Percentiles rank a stretch among this genome's conserved stretches.
These are phyloP conservation scores for Therioaphis trifolii DNA, from an alignment of 2,888 invertebrate species.

Conservation along the genomic window DNA sequence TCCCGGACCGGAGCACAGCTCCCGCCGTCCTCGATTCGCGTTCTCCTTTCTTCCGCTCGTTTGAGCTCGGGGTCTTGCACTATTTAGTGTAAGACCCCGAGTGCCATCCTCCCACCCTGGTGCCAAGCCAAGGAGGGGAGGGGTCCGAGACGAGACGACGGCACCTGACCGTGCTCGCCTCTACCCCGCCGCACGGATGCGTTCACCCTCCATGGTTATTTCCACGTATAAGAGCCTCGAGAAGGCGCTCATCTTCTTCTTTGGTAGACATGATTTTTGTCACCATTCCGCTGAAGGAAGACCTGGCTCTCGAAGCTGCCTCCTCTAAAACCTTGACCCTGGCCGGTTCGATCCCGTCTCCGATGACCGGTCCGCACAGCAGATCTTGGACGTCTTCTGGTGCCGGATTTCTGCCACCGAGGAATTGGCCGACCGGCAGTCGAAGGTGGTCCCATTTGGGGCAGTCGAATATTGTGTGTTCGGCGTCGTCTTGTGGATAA, in stretches of 20 bases:
- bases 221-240: too few species aligned
- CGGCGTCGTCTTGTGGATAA: background rate
- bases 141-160: background rate
- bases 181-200: background rate
- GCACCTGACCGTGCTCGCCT: background rate
- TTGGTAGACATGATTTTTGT: background rate
- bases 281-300: background rate
- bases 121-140: background rate
- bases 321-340: background rate
- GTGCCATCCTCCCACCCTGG: background rate
- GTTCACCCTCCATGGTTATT: too few species aligned
- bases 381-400: too few species aligned
- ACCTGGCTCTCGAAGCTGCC: too few species aligned
- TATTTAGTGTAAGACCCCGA: background rate
- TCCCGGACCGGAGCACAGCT: too few species aligned
- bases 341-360: background rate
- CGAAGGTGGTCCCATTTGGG: background rate
- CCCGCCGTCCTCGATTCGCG: too few species aligned
- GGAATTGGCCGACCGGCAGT: background rate
- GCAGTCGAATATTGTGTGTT: background rate
- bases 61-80: background rate
- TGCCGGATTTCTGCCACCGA: too few species aligned
- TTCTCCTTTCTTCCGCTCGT: too few species aligned
- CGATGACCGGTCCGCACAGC: too few species aligned
- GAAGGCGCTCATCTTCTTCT: background rate